phyloP scores from a whole-genome alignment of 2,113 vertebrate species.

The Platysteira castanea region DNA sequence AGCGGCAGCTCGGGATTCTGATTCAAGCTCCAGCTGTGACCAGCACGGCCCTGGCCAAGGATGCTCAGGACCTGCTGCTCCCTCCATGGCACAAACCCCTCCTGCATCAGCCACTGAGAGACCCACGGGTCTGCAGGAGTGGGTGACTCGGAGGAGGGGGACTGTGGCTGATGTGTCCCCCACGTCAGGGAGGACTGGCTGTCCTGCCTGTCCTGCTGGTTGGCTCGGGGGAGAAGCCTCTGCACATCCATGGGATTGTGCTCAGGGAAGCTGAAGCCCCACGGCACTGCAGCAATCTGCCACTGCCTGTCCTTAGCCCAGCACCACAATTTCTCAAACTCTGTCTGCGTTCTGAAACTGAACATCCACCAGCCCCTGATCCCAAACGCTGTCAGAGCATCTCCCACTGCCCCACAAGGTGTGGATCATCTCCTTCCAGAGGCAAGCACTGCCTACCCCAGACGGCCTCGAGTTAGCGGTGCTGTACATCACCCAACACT shows the following conservation, averaged over 20 bases:
- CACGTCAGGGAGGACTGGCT: accelerated
- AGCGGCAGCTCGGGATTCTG: accelerated
- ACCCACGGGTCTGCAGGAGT: accelerated
- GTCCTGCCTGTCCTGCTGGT: not conserved
- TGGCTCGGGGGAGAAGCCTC: not conserved
- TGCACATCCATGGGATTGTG: accelerated
- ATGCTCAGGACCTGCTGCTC: not conserved
- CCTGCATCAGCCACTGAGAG: accelerated
- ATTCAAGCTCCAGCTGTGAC: accelerated
- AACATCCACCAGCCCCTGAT: not conserved
- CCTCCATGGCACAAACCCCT: not conserved
- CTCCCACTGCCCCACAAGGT: accelerated
- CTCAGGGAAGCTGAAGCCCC: not conserved
- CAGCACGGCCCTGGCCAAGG: not conserved
- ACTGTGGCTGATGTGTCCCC: not conserved
- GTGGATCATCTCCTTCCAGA: not conserved
- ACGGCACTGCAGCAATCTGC: accelerated
- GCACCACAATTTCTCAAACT: accelerated
- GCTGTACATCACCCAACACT: not conserved
- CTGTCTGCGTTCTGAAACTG: not conserved
- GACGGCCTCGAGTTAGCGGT: accelerated
- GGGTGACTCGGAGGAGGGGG: accelerated
- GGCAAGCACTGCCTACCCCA: not conserved
- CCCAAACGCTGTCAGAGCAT: accelerated
- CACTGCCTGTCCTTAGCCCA: accelerated